Base-by-base conservation (phyloP, 2,113 vertebrate genomes). In the Typhlomys cinereus region DNA sequence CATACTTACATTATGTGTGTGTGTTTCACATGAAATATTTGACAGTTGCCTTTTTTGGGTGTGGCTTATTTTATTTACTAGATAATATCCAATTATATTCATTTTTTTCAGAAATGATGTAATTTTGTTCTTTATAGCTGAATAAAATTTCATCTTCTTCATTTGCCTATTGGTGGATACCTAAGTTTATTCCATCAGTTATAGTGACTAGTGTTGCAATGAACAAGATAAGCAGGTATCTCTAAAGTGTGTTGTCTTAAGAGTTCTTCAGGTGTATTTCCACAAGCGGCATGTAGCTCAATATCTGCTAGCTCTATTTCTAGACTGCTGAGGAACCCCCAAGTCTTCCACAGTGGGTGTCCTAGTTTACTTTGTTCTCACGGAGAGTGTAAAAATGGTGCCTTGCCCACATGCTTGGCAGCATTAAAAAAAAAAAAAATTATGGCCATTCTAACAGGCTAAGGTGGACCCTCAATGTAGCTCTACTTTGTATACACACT, bases 401-500 rank as follows among this genome's bases (percentile, higher is more conserved):
- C 64, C 44, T 36, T n/a, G 18, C 7, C 4, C 46, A 50, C 81
- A 83, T 50, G 27, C 62, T 52, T 36, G 44, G 7, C 44, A 66
- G 62, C 62, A 52, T 52, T 39, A 67, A 7, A 13, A n/a, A 48
- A 27, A 9, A 50, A 17, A 50, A 50, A 15, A 52, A 27, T 62
- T 27, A 62, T 4, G 67, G 62, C 62, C 46, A 52, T 29, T 69
- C 25, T 84, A 69, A 17, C 25, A 69, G 62, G 48, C 27, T 52
- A 20, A 84, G n/a, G 29, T 20, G 17, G 15, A 69, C 52, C 39
- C 64, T 84, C 62, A 84, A 29, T 52, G 46, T 69, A 36, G 52
- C 52, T 52, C 69, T 52, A 8, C 27, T 86, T 93, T 86, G 91
- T 80, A 90, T 81, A 41, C 61, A 88, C n/a, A 85, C 69, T 76